These are phyloP conservation scores for Pao palembangensis DNA, from an alignment of 2,113 vertebrate genomes.

Conservation along the genomic window DNA sequence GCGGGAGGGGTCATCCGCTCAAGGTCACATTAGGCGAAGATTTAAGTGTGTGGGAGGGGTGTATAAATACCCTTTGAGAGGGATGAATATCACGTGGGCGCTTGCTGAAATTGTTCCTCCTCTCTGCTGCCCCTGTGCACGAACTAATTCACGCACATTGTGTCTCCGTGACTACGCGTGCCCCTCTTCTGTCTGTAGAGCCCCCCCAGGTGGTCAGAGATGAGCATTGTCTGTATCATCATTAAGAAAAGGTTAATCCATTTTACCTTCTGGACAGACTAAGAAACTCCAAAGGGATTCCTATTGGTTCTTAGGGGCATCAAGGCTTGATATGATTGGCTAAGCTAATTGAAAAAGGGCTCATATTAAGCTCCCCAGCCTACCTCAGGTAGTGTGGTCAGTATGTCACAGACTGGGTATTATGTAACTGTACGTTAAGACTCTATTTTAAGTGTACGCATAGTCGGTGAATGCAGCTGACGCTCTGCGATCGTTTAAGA, in stretches of 20 bases:
- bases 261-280: conserved; percentile 14
- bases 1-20: conserved; percentile 41
- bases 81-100: conserved; percentile 9
- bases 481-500: conserved; percentile 6
- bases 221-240: background rate
- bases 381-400: conserved; percentile 24
- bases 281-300: background rate
- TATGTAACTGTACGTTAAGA: conserved; percentile 37
- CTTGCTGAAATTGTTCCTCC: background rate
- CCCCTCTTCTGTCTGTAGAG: background rate
- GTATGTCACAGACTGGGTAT: conserved; percentile 26
- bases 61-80: conserved; percentile 3
- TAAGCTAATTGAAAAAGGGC: conserved; percentile 2
- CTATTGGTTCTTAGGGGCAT: conserved; percentile 24
- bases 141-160: background rate
- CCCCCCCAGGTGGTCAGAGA: conserved; percentile 7
- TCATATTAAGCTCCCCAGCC: conserved; percentile 19
- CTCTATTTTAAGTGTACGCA: conserved; percentile 22
- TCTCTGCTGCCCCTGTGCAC: background rate
- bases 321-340: conserved; percentile 40
- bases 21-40: conserved; percentile 25
- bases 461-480: conserved; percentile 41
- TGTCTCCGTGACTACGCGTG: background rate
- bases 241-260: conserved; percentile 6
- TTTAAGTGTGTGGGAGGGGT: conserved; percentile 6